Conservation (phyloP, 2,888 invertebrate genomes). For the Atethmia centrago region DNA sequence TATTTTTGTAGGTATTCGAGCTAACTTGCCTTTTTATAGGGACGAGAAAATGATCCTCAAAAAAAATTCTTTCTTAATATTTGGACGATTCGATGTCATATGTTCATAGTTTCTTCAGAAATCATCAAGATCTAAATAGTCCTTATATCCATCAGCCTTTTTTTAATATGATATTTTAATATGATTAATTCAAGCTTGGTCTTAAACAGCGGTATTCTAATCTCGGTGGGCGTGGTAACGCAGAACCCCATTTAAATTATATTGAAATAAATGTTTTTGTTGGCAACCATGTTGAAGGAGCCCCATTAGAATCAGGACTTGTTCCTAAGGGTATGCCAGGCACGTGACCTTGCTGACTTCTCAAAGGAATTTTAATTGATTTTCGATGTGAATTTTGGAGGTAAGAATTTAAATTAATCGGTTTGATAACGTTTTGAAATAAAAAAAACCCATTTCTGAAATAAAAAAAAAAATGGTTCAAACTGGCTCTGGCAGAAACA, state of each 20-base stretch:
- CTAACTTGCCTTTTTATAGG: too few relatives aligned
- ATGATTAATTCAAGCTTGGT: constrained; percentile 20
- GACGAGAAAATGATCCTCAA: too few relatives aligned
- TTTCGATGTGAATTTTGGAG: constrained; percentile 58
- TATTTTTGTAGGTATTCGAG: too few relatives aligned
- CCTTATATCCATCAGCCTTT: not conserved
- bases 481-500: not conserved
- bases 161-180: constrained; percentile 6
- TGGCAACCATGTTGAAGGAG: constrained; percentile 49
- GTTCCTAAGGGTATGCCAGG: constrained; percentile 59
- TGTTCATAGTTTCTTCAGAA: not conserved
- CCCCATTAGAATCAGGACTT: constrained; percentile 49
- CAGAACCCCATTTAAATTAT: constrained; percentile 66
- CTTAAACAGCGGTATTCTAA: constrained; percentile 61
- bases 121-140: not conserved
- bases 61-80: not conserved
- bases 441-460: not conserved
- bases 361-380: constrained; percentile 65
- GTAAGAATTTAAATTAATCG: constrained; percentile 31
- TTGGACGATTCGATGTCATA: not conserved
- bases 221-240: constrained; percentile 63
- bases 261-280: constrained; percentile 64
- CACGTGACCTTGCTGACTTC: constrained; percentile 61
- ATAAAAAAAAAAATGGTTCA: not conserved
- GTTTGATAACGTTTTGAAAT: constrained; percentile 20